Evolutionary conservation across 2,113 vertebrate genomes (phyloP), one percentile per base, ranked within the genome.

Genomic region (Pseudorhombus dupliciocellatus): DNA sequence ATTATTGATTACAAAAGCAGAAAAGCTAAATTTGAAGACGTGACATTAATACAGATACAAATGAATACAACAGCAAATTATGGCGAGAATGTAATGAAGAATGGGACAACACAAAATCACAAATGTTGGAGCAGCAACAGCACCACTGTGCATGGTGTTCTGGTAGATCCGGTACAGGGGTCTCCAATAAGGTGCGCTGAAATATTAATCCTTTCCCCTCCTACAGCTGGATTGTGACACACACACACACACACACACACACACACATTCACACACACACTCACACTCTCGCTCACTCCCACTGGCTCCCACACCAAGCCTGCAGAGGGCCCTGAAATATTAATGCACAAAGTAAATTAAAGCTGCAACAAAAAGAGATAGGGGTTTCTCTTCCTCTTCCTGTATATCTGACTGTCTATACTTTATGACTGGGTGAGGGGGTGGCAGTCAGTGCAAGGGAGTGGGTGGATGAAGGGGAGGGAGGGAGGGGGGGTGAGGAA

Each of bases 301-400:
- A 88, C 71, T 50, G 81, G 80, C 81, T 90, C 75, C 80, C 46
- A 55, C 89, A 80, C 85, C 66, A 68, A 91, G 90, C 85, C 87
- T 87, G 87, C 86, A 86, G 88, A 90, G 87, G 85, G 87, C 82
- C 73, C 85, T 93, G 88, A 91, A 93, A 93, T 92, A 92, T 92
- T 92, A 90, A 92, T 92, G 91, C 10, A 77, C 74, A 84, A 89
- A 93, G 91, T 91, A 93, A 92, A 93, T 92, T 92, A 93, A 90
- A 90, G 89, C 88, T 79, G 85, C 84, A 90, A 89, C 87, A 89
- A 88, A 90, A 89, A 88, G 81, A 86, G 79, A 88, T 79, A 71
- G 88, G 87, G 86, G 44, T 74, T 87, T 86, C 75, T 87, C 84
- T 76, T 83, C 88, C 85, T 79, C 62, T 84, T 86, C 80, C 78